Evolutionary conservation across 64 coral and sea anemone genomes (phyloP).

Genomic region (Stichodactyla helianthus): DNA sequence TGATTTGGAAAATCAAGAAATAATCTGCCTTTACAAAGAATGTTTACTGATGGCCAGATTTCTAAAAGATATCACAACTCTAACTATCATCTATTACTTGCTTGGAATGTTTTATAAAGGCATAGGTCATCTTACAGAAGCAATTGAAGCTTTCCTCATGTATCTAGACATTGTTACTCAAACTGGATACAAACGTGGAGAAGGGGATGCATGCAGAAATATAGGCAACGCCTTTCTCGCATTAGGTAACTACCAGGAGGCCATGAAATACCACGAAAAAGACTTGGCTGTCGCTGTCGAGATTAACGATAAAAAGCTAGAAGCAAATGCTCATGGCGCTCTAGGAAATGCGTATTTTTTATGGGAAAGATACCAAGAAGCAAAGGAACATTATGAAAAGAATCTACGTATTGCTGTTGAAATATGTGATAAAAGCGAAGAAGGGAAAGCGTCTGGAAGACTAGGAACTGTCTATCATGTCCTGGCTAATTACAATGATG

Average conservation of each 20-base stretch:
- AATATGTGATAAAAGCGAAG: constrained; percentile 21
- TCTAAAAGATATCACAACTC: neutral
- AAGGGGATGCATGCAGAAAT: constrained; percentile 7
- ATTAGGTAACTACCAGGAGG: constrained; percentile 13
- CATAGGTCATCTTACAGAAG: too few species aligned
- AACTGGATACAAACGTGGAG: neutral
- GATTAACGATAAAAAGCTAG: neutral
- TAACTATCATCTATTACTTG: neutral
- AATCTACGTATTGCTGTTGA: constrained; percentile 14
- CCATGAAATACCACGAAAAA: neutral
- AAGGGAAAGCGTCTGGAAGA: too few species aligned
- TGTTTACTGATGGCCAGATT: neutral
- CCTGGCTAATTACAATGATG: too few species aligned
- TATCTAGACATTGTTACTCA: too few species aligned
- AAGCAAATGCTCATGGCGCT: constrained; percentile 18
- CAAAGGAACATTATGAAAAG: constrained; percentile 20
- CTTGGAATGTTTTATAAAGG: neutral
- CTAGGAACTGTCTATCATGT: too few species aligned
- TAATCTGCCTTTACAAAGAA: neutral
- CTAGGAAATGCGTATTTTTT: constrained; percentile 24
- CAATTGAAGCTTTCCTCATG: too few species aligned
- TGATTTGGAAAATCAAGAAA: constrained; percentile 1
- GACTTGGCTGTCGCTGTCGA: neutral
- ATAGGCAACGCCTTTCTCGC: constrained; percentile 20
- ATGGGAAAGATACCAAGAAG: constrained; percentile 15